Percentiles rank a stretch among this genome's conserved stretches.
phyloP scores from a whole-genome alignment of 2,888 invertebrate species.

The Linnaemya tessellans region DNA sequence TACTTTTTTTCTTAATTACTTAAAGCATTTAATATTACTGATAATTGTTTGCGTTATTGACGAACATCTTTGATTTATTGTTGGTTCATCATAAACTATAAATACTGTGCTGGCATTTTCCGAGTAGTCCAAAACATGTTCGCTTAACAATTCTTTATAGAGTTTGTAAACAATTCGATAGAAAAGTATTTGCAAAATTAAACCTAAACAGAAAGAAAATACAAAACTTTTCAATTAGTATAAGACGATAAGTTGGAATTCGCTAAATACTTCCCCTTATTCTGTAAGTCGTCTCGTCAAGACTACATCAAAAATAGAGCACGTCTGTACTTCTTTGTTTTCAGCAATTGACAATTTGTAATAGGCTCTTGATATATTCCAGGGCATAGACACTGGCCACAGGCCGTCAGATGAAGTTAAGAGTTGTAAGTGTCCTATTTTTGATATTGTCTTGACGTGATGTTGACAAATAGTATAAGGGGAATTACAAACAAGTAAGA shows the following conservation, averaged over 20 bases:
- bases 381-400: too few relatives aligned
- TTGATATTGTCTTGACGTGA: too few relatives aligned
- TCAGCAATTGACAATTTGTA: too few relatives aligned
- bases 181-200: conserved; percentile 40
- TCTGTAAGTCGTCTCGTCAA: too few relatives aligned
- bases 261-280: too few relatives aligned
- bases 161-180: conserved; percentile 37
- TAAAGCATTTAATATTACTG: not conserved
- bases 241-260: not conserved
- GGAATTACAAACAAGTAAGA: too few relatives aligned
- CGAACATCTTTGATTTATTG: not conserved
- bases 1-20: not conserved
- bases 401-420: too few relatives aligned
- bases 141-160: conserved; percentile 19
- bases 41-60: not conserved
- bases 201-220: conserved; percentile 9
- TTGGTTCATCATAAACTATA: conserved; percentile 23
- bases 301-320: too few relatives aligned
- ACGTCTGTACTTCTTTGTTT: too few relatives aligned
- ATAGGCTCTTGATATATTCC: too few relatives aligned
- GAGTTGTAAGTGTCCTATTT: too few relatives aligned
- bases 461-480: too few relatives aligned
- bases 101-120: conserved; percentile 34
- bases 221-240: not conserved
- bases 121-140: conserved; percentile 10